Percentiles rank a stretch among this genome's conserved stretches.
Evolutionary conservation across 1,140 invertebrate genomes (phyloP).

Genomic region (Apocrypta bakeri): DNA sequence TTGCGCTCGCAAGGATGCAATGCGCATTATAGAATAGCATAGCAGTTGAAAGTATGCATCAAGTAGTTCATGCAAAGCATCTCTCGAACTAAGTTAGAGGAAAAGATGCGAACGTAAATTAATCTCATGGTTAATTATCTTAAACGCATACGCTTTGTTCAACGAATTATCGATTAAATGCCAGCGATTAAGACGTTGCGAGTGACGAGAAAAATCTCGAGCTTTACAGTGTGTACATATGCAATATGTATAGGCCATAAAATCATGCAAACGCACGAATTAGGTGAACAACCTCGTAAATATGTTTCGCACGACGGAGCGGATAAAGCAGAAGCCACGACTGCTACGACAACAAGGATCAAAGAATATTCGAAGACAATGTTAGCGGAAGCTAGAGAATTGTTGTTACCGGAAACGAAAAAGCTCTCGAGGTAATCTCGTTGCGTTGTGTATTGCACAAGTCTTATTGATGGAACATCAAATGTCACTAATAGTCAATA

Average conservation of each 20-base stretch:
- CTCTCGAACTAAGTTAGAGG: background rate
- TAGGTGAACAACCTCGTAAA: no score
- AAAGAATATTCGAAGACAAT: conserved; percentile 15
- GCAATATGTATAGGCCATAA: no score
- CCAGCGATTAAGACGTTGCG: no score
- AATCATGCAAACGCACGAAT: background rate
- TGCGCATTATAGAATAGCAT: no score
- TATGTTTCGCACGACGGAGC: background rate
- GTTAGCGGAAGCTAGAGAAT: background rate
- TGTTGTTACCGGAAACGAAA: conserved; percentile 18
- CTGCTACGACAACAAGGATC: background rate
- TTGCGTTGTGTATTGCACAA: no score
- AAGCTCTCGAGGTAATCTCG: conserved; percentile 5
- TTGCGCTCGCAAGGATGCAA: no score
- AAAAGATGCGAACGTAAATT: background rate
- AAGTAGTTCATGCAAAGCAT: background rate
- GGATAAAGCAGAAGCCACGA: background rate
- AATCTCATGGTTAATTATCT: background rate
- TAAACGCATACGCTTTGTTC: no score
- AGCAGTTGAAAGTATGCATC: background rate
- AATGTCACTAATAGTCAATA: conserved; percentile 34
- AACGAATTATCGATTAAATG: no score
- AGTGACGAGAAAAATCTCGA: background rate
- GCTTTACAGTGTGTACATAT: no score
- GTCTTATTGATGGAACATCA: no score